Evolutionary conservation across 2,888 invertebrate species (phyloP), one percentile per base, ranked within the genome.

Genomic region (Actias luna): DNA sequence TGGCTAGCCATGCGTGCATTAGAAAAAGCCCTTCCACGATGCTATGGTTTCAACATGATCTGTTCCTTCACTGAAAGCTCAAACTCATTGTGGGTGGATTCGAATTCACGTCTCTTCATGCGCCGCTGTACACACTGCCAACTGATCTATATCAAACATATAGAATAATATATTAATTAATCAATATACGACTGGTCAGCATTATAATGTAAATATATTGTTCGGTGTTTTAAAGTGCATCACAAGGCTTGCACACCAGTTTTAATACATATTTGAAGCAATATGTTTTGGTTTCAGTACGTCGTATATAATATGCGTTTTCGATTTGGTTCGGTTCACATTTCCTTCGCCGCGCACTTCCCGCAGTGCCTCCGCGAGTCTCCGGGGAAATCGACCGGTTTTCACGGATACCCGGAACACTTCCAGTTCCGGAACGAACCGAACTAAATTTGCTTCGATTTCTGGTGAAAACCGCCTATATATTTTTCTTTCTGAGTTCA

Each of bases 271-370:
- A n/a, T n/a, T n/a, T n/a, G n/a, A n/a, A n/a, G n/a, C n/a, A n/a
- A n/a, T n/a, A n/a, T n/a, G n/a, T n/a, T n/a, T n/a, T n/a, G 7
- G n/a, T 42, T 18, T 42, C 42, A 2, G 0, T 18, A 18, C 5
- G 18, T n/a, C 1, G 5, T 42, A n/a, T 18, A 18, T 42, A 18
- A 42, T 27, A 52, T 16, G 14, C 52, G 7, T 29, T 63, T 63
- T 18, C 27, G 57, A 63, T 52, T 60, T 52, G 42, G 18, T 42
- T 42, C 18, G 18, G 7, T 42, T 62, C 29, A 46, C 33, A 29
- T 18, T 18, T 5, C 4, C 39, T n/a, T 39, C n/a, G 0, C 39
- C 39, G n/a, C 39, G 16, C 42, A 8, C 5, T 18, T 5, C n/a
- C 7, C 5, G 18, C n/a, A n/a, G n/a, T n/a, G 42, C 12, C 12